These are phyloP conservation scores for Drosophila macrospina DNA, from an alignment of 2,888 invertebrate species.

Conservation along the genomic window DNA sequence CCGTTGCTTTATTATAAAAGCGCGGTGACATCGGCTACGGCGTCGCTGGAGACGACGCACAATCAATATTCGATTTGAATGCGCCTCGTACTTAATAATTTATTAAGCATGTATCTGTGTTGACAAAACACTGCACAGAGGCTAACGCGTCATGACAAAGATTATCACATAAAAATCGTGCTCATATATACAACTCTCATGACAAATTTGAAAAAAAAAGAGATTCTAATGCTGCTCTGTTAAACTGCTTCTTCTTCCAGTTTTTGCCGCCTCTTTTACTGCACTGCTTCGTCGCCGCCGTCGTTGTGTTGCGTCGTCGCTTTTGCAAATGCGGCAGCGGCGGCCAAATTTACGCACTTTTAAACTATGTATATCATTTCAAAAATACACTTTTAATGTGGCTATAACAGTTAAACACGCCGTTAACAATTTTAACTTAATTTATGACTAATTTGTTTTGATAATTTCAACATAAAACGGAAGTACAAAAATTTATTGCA, in stretches of 20 bases:
- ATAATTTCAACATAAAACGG: slow-evolving; percentile 75
- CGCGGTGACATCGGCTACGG: slow-evolving; percentile 28
- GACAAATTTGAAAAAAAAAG: slow-evolving; percentile 54
- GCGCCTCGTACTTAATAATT: slow-evolving; percentile 39
- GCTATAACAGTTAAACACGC: slow-evolving; percentile 48
- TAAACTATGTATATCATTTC: slow-evolving; percentile 64
- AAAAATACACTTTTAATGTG: slow-evolving; percentile 44
- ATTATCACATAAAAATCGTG: slow-evolving; percentile 49
- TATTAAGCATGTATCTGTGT: slow-evolving; percentile 37
- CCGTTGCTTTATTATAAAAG: slow-evolving; percentile 36
- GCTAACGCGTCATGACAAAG: slow-evolving; percentile 53
- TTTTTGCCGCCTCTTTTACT: slow-evolving; percentile 77
- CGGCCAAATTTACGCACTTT: slow-evolving; percentile 69
- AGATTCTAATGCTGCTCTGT: slow-evolving; percentile 65
- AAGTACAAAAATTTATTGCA: slow-evolving; percentile 76
- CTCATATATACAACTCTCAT: slow-evolving; percentile 41
- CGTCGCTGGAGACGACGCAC: slow-evolving; percentile 43
- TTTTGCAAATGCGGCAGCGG: slow-evolving; percentile 62
- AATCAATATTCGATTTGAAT: slow-evolving; percentile 60
- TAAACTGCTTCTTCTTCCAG: slow-evolving; percentile 74
- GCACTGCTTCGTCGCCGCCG: slow-evolving; percentile 76
- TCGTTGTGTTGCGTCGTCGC: slow-evolving; percentile 65
- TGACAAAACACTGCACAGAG: slow-evolving; percentile 33
- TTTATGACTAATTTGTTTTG: slow-evolving; percentile 67
- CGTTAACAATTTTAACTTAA: slow-evolving; percentile 48